These are phyloP conservation scores for Myodes glareolus DNA, from an alignment of 2,113 vertebrate species.

Conservation along the genomic window DNA sequence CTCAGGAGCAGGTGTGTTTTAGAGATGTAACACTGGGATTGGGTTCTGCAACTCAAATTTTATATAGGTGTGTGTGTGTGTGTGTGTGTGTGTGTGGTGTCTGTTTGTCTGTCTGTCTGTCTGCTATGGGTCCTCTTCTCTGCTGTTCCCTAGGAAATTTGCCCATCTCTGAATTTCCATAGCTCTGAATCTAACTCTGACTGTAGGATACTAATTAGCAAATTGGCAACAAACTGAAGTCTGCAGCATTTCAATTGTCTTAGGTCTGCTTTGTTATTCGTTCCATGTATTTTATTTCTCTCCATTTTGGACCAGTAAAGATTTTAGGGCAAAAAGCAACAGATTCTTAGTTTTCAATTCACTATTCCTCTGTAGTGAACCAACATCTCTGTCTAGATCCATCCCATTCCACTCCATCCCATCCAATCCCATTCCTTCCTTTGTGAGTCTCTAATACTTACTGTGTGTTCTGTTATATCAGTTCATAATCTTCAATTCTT, in stretches of 20 bases:
- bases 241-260: background rate
- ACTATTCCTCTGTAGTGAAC: background rate
- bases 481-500: background rate
- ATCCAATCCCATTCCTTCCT: background rate
- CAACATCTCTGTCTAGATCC: background rate
- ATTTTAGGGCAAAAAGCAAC: background rate
- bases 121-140: background rate
- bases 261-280: background rate
- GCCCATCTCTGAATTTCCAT: background rate
- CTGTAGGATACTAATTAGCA: background rate
- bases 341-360: background rate
- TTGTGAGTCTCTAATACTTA: background rate
- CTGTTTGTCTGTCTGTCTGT: accelerated
- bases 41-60: background rate
- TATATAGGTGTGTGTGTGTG: background rate
- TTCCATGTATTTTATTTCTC: background rate
- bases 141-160: no score
- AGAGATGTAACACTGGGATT: background rate
- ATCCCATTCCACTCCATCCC: background rate
- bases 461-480: background rate
- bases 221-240: background rate
- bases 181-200: background rate
- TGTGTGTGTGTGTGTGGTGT: background rate
- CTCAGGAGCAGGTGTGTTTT: background rate
- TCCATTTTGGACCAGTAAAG: background rate